Base-by-base conservation (phyloP, 1,140 invertebrate species). In the Drosophila kikkawai region DNA sequence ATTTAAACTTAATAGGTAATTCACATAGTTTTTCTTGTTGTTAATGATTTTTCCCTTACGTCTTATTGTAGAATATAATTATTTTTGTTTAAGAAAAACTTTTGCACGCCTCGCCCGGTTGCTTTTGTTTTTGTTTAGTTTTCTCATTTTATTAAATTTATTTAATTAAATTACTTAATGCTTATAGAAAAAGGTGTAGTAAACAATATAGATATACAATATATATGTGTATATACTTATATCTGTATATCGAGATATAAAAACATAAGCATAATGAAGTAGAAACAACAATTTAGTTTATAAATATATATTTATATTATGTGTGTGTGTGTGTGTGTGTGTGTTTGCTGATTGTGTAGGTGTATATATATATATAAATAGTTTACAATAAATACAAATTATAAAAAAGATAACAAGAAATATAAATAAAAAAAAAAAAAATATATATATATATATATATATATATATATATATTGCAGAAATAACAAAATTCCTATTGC, bases 1-100 rank as follows among this genome's bases (percentile, higher is more conserved):
- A 57, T 73, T 79, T 85, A 82, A 87, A 83, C 84, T 88, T 87
- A 87, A 88, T 83, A 68, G 79, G 82, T 75, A 83, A 87, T 87
- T 79, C 86, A 88, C 78, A 88, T 88, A 79, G 71, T 75, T 68
- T 41, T 65, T 65, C n/a, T 74, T 51, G 12, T 61, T 60, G 68
- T 50, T 75, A 70, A 70, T 70, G 67, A 70, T 79, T 65, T 58
- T 65, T 77, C 70, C 51, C 57, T 60, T 82, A 71, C 37, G 55
- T 71, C 64, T 76, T 63, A 78, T 78, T 79, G 63, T 82, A 75
- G 57, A 80, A 70, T 78, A 75, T 87, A 82, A 82, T 87, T 73
- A 63, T 69, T 76, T 79, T 87, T 79, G 53, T 87, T 87, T 83
- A 87, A 87, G 83, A 82, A 75, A 87, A 87, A 58, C 51, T 59